Conservation (phyloP, 2,797 vertebrate genomes). For the Myoxocephalus aenaeus region DNA sequence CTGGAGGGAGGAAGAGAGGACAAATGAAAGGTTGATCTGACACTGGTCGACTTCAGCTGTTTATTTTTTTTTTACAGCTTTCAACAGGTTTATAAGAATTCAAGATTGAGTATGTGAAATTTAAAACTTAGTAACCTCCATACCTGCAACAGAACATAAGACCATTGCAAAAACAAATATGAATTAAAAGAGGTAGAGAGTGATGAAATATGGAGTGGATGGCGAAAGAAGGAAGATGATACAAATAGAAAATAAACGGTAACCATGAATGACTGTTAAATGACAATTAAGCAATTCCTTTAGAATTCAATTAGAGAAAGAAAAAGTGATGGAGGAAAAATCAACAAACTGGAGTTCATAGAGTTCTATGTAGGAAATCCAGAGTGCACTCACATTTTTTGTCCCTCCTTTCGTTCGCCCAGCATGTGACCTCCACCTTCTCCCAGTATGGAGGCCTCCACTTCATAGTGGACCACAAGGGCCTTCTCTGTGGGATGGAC, state of each 20-base stretch:
- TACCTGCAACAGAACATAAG: background rate
- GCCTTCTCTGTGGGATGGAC: slow-evolving; percentile 98
- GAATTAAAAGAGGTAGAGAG: background rate
- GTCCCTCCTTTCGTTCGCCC: slow-evolving; percentile 95
- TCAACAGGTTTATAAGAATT: background rate
- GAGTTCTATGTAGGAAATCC: background rate
- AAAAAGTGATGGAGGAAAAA: background rate
- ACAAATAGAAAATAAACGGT: no score
- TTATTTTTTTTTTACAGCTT: background rate
- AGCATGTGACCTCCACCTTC: slow-evolving; percentile 92
- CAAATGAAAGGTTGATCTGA: background rate
- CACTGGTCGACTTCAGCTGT: background rate
- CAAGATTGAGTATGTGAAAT: background rate
- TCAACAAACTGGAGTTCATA: background rate
- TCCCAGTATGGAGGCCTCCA: slow-evolving; percentile 94
- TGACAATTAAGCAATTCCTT: background rate
- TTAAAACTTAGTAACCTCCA: background rate
- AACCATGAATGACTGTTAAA: background rate
- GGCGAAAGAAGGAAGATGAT: background rate
- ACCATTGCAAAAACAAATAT: background rate
- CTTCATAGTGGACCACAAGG: slow-evolving; percentile 97
- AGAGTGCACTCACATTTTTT: slow-evolving; percentile 91
- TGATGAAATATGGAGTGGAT: no score
- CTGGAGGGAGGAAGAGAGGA: slow-evolving; percentile 70
- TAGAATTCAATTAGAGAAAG: background rate